Conservation (phyloP, 2,797 vertebrate genomes). For the Parambassis ranga region DNA sequence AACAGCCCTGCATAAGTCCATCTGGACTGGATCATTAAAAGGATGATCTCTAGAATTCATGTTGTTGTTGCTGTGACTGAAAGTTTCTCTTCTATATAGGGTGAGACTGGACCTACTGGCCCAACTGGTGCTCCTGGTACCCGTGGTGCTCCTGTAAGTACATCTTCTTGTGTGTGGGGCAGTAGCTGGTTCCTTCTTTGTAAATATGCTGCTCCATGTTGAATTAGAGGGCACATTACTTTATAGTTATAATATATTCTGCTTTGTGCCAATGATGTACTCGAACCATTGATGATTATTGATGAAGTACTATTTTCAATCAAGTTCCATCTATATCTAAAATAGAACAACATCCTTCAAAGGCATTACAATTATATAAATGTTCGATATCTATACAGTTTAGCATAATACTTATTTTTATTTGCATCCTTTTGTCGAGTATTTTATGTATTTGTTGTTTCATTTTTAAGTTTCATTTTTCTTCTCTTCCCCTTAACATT, state of each 20-base stretch:
- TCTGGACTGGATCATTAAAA: not conserved
- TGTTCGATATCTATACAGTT: too few species aligned
- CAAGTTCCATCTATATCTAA: not conserved
- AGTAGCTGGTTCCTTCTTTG: too few species aligned
- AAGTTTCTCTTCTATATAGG: slow-evolving; percentile 74
- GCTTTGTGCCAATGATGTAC: too few species aligned
- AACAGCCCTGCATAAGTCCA: not conserved
- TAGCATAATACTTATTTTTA: not conserved
- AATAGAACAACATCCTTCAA: not conserved
- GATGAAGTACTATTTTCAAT: too few species aligned
- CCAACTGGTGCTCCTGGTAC: slow-evolving; percentile 84
- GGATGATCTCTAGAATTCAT: not conserved
- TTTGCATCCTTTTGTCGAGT: not conserved
- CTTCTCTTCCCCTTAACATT: not conserved
- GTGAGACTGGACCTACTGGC: slow-evolving; percentile 89
- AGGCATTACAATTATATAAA: too few species aligned
- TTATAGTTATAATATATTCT: too few species aligned
- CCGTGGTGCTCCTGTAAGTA: slow-evolving; percentile 94
- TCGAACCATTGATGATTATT: too few species aligned
- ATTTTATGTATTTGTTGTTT: not conserved
- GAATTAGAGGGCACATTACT: too few species aligned
- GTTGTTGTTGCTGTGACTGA: not conserved
- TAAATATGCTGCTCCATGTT: too few species aligned
- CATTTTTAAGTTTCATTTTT: not conserved
- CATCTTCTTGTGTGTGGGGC: not conserved